Base-by-base conservation (phyloP, 2,113 vertebrate species). In the Shinisaurus crocodilurus region DNA sequence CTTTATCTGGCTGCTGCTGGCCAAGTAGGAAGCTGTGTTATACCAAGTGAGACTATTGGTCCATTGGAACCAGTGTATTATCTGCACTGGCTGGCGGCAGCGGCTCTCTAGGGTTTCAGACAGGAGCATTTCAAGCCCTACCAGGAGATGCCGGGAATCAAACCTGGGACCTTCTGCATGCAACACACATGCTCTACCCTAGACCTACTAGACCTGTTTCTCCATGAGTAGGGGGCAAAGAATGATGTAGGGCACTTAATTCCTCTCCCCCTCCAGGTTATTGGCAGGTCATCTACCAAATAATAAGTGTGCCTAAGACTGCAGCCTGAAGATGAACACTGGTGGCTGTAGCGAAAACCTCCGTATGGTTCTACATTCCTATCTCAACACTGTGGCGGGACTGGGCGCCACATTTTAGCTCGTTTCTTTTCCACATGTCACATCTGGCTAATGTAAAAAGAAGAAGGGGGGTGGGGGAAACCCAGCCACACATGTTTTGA, bases 391-490 rank as follows among this genome's bases (percentile, higher is more conserved):
- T 7, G 18, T 81, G 50, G 90, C 2, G 0, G 95, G 83, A 93
- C 96, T 97, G 97, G 95, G 94, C 94, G 95, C 96, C 97, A 97
- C 96, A 96, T 96, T 97, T 91, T 3, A 92, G 88, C 93, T 72
- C 92, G 81, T 96, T 95, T 84, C 87, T 87, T 89, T 72, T 37
- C 83, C 93, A 92, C 95, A 93, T 95, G 87, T 97, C 96, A 96
- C 98, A 98, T 98, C 98, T 98, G 98, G 97, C 98, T 98, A 98
- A 98, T 98, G 98, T 98, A 97, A 98, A 97, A 97, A 69, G 25
- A 40, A 72, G 45, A 25, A 81, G 1, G n/a, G 57, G 16, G 6
- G 16, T 12, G 34, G 32, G 3, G 25, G 40, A 54, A 63, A 65
- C 48, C 50, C 3, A 89, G 88, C 82, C 97, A 98, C 98, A 98